A percentile compares a stretch with the other conserved stretches of the same genome.
Conservation (phyloP, 2,888 invertebrate species). For the Apamea sordens region DNA sequence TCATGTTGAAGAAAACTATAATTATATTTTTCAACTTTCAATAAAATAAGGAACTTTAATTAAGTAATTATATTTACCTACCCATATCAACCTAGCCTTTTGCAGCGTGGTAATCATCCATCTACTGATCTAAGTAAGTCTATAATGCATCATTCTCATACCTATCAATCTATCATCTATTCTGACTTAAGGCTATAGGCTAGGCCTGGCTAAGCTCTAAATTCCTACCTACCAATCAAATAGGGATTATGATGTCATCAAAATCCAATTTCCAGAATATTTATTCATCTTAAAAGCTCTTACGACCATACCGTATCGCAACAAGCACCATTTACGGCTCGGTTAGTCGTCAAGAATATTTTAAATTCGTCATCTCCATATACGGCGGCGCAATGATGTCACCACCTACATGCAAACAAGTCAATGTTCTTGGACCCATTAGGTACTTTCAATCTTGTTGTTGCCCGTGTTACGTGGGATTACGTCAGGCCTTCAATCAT, state of each 20-base stretch:
- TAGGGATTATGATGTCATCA: background rate
- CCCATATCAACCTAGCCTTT: background rate
- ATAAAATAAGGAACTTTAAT: too few relatives aligned
- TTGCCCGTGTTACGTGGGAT: conserved; percentile 52
- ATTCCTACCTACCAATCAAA: background rate
- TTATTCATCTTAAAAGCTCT: background rate
- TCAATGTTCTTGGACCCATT: conserved; percentile 64
- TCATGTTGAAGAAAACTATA: too few relatives aligned
- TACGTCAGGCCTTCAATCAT: conserved; percentile 64
- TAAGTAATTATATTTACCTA: background rate
- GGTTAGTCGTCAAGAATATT: conserved; percentile 52
- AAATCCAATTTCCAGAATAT: conserved; percentile 13
- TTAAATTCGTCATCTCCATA: conserved; percentile 65
- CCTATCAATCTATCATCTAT: background rate
- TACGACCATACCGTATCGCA: conserved; percentile 21
- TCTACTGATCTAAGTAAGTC: background rate
- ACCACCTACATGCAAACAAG: conserved; percentile 64
- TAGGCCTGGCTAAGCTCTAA: background rate
- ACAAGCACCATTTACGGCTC: conserved; percentile 58
- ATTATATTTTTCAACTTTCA: too few relatives aligned
- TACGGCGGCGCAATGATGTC: conserved; percentile 71
- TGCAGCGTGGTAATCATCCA: background rate
- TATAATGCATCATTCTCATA: background rate
- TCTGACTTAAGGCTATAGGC: background rate
- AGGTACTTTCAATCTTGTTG: conserved; percentile 65